Evolutionary conservation across 2,888 invertebrate genomes (phyloP).

Genomic region (Charanyca ferruginea): DNA sequence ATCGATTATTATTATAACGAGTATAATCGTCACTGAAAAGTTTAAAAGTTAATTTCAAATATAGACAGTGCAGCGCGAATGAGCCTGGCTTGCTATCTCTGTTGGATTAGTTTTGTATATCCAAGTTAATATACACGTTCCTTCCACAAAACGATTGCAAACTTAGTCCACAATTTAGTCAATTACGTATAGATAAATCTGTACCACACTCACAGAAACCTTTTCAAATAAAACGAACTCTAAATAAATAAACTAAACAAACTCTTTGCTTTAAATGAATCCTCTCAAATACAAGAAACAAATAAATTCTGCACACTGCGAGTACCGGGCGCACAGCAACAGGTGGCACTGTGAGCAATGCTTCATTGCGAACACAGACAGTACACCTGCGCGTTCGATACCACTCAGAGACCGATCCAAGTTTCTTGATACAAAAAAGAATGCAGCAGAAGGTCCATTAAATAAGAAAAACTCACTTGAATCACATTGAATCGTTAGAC

Average conservation of each 20-base stretch:
- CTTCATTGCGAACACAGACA: constrained; percentile 38
- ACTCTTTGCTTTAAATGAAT: constrained; percentile 20
- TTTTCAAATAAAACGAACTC: constrained; percentile 16
- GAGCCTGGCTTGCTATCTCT: neutral
- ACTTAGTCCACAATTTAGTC: too few species aligned
- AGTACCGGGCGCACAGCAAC: constrained; percentile 59
- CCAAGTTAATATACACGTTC: neutral
- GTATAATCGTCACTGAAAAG: neutral
- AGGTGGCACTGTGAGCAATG: constrained; percentile 60
- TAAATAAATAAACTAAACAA: constrained; percentile 36
- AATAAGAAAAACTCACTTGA: neutral
- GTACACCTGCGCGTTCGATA: constrained; percentile 63
- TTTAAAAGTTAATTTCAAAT: neutral
- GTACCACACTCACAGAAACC: neutral
- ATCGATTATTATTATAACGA: neutral
- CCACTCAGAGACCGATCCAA: constrained; percentile 49
- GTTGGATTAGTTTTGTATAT: constrained; percentile 3
- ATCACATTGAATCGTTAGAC: too few species aligned
- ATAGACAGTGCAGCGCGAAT: neutral
- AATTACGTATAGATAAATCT: too few species aligned
- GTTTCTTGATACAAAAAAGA: constrained; percentile 12
- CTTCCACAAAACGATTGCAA: neutral
- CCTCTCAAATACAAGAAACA: constrained; percentile 49
- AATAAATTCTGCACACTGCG: constrained; percentile 50
- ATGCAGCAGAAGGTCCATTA: constrained; percentile 12